phyloP scores from a whole-genome alignment of 2,113 vertebrate species.

The Arenaria interpres region DNA sequence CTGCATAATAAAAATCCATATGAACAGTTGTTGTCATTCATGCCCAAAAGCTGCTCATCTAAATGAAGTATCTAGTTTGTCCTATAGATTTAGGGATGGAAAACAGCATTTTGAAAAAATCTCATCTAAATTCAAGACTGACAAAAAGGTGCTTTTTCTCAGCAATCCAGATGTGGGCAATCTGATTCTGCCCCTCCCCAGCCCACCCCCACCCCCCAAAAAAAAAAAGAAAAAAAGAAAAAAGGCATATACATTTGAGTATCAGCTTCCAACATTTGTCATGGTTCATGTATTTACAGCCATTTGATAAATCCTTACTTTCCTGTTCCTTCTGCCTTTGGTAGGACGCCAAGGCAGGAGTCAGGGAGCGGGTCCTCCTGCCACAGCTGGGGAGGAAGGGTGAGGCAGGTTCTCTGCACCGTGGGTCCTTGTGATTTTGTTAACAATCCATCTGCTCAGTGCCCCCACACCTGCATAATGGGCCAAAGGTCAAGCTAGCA shows the following conservation, averaged over 20 bases:
- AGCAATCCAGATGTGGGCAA: background rate
- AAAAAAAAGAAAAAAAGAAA: background rate
- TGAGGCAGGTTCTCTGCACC: background rate
- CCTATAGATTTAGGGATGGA: constrained; percentile 15
- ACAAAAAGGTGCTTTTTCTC: background rate
- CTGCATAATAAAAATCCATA: constrained; percentile 69
- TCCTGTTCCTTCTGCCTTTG: background rate
- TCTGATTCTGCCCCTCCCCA: background rate
- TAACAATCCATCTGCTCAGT: background rate
- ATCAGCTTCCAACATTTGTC: background rate
- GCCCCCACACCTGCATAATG: background rate
- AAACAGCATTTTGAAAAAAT: constrained; percentile 25
- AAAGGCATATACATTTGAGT: background rate
- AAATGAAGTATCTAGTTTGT: constrained; percentile 35
- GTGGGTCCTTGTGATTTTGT: background rate
- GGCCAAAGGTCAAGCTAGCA: background rate
- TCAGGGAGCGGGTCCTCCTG: background rate
- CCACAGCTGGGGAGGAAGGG: background rate
- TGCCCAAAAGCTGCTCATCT: constrained; percentile 57
- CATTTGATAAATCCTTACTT: background rate
- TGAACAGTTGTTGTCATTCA: constrained; percentile 61
- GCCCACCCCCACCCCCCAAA: too few species aligned
- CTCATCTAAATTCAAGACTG: background rate
- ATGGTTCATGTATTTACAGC: background rate
- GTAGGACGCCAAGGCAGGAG: background rate